Evolutionary conservation across 2,797 vertebrate genomes (phyloP), one percentile per base, ranked within the genome.

Genomic region (Eremophila alpestris): DNA sequence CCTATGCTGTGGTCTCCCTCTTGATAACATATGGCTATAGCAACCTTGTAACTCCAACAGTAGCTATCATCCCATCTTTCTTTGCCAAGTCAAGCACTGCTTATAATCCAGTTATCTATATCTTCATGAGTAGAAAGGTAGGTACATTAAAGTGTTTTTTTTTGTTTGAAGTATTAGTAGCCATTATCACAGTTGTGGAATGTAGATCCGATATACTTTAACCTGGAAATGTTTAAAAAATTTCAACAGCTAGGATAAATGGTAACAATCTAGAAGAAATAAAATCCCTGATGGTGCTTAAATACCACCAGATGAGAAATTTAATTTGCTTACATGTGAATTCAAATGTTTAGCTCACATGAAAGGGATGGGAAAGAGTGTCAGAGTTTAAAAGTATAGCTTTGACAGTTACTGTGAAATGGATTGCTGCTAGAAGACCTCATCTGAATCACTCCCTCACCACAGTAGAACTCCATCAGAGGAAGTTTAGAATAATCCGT

Each of bases 81-180:
- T 98, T 99, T 86, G 98, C 98, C 92, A 99, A 99, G 97, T 99
- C 99, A 71, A 99, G 98, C 97, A 98, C 98, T 8, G 98, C 98
- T 52, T 99, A 99, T 97, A 99, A 99, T 95, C 99, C 99, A 13
- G 97, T 99, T 88, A 99, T 99, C 96, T 99, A 99, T 32, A 97
- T 98, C 90, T 98, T 99, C 97, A 99, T 99, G 98, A 99, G 98
- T 97, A 98, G 98, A 97, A 99, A 99, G 98, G 99, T 99, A 96
- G 64, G 92, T 90, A 87, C 41, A 26, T 62, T 18, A 62, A 54
- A 68, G 26, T 54, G 48, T 87, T 87, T 79, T 13, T 87, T 79
- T 13, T 46, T 91, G 18, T n/a, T 54, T 77, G 8, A 87, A 59
- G 65, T 68, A 40, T 22, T 54, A 46, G 29, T 69, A 82, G 21